Percentiles rank a stretch among this genome's conserved stretches.
These are phyloP conservation scores for Montipora cactus DNA, from an alignment of 64 coral and sea anemone species.

Conservation along the genomic window DNA sequence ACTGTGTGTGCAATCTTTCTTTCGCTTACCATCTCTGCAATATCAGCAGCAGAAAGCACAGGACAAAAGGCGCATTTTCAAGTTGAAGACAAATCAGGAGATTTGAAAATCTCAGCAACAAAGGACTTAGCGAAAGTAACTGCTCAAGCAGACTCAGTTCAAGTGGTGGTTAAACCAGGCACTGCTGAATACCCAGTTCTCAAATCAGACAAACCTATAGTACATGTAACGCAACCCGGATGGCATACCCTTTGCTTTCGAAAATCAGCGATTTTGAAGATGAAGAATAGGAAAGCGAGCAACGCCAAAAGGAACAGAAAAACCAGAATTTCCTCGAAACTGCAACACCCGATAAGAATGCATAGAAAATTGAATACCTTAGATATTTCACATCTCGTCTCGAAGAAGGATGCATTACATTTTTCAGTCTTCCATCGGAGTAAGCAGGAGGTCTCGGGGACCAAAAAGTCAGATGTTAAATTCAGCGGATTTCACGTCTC, in stretches of 20 bases:
- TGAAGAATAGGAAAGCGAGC: background rate
- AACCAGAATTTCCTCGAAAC: background rate
- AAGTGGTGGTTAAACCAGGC: constrained; percentile 91
- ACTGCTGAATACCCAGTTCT: constrained; percentile 83
- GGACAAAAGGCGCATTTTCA: constrained; percentile 97
- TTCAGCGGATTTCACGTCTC: constrained; percentile 67
- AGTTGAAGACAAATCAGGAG: constrained; percentile 94
- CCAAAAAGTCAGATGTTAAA: constrained; percentile 76
- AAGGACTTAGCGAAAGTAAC: constrained; percentile 87
- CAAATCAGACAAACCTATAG: constrained; percentile 91
- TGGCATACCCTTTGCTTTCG: constrained; percentile 62
- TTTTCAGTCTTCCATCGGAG: background rate
- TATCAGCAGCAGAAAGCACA: constrained; percentile 10
- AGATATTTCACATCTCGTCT: background rate
- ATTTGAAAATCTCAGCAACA: constrained; percentile 86
- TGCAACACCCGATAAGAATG: background rate
- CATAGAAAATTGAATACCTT: background rate
- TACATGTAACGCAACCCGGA: constrained; percentile 74
- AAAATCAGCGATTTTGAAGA: constrained; percentile 37
- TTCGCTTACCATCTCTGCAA: background rate
- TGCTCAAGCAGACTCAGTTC: constrained; percentile 82
- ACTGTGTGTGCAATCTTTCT: background rate
- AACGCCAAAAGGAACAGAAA: background rate
- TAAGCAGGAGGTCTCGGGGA: constrained; percentile 31
- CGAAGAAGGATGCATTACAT: background rate